Percentiles rank a stretch among this genome's conserved stretches.
Conservation (phyloP, 1,140 invertebrate species). For the Drosophila oshimai region DNA sequence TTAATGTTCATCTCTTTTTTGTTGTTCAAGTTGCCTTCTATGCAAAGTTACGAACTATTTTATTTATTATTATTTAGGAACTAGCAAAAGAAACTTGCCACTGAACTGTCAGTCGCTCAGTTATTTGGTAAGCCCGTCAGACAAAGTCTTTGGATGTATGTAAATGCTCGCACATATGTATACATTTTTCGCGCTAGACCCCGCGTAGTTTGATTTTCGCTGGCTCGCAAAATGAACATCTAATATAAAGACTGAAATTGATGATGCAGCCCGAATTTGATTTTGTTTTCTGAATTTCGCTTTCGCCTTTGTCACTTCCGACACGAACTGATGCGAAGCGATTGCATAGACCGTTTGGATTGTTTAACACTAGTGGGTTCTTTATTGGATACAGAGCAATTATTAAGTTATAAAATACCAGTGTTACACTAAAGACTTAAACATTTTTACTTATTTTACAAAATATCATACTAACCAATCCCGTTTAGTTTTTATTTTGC, state of each 20-base stretch:
- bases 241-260: slow-evolving; percentile 54
- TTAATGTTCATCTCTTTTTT: background rate
- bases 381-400: background rate
- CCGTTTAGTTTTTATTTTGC: no score
- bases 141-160: background rate
- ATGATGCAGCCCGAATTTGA: slow-evolving; percentile 65
- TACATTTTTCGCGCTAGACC: background rate
- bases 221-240: slow-evolving; percentile 14
- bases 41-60: slow-evolving; percentile 10
- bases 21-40: slow-evolving; percentile 38
- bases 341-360: slow-evolving; percentile 2
- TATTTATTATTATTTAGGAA: slow-evolving; percentile 29
- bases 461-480: no score
- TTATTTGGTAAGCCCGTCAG: background rate
- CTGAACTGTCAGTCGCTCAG: background rate
- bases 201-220: slow-evolving; percentile 13
- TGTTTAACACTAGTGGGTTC: slow-evolving; percentile 14
- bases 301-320: slow-evolving; percentile 28
- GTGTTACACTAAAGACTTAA: no score
- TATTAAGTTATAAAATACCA: no score
- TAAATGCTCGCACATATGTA: background rate
- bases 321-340: slow-evolving; percentile 16
- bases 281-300: slow-evolving; percentile 46
- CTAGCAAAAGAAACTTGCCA: slow-evolving; percentile 24
- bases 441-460: no score